Evolutionary conservation across 2,113 vertebrate genomes (phyloP).

Genomic region (Puma concolor): DNA sequence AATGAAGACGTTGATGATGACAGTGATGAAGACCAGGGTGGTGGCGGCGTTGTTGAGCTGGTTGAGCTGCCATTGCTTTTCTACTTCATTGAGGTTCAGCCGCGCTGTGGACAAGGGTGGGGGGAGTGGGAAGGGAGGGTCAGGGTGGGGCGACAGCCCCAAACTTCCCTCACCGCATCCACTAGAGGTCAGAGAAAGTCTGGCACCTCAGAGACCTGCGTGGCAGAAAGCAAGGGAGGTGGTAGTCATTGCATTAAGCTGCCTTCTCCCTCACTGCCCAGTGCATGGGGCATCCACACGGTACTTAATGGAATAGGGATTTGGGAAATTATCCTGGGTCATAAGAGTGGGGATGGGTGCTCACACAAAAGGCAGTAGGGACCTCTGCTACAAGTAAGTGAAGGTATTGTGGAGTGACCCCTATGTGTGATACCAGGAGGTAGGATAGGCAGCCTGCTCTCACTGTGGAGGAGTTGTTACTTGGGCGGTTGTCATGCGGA

Average conservation of each 20-base stretch:
- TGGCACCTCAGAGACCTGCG: background rate
- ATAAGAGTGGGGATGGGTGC: background rate
- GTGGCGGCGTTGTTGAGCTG: slow-evolving; percentile 91
- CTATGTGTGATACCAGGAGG: background rate
- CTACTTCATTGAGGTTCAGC: slow-evolving; percentile 90
- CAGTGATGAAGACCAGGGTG: slow-evolving; percentile 90
- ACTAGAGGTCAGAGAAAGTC: background rate
- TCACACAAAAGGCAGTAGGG: background rate
- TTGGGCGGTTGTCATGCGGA: background rate
- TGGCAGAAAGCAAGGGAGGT: background rate
- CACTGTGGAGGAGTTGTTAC: background rate
- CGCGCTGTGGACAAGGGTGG: slow-evolving; percentile 84
- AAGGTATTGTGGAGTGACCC: background rate
- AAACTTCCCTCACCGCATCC: background rate
- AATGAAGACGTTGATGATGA: slow-evolving; percentile 94
- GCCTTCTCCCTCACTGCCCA: background rate
- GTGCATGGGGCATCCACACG: accelerated
- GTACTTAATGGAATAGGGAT: background rate
- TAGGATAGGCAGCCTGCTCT: background rate
- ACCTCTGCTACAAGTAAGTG: background rate
- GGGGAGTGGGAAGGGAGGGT: background rate
- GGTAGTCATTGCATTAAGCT: background rate
- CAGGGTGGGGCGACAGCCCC: background rate
- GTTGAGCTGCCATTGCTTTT: slow-evolving; percentile 90
- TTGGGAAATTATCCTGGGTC: background rate